phyloP scores from a whole-genome alignment of 2,113 vertebrate species.

The Emydocephalus ijimae region DNA sequence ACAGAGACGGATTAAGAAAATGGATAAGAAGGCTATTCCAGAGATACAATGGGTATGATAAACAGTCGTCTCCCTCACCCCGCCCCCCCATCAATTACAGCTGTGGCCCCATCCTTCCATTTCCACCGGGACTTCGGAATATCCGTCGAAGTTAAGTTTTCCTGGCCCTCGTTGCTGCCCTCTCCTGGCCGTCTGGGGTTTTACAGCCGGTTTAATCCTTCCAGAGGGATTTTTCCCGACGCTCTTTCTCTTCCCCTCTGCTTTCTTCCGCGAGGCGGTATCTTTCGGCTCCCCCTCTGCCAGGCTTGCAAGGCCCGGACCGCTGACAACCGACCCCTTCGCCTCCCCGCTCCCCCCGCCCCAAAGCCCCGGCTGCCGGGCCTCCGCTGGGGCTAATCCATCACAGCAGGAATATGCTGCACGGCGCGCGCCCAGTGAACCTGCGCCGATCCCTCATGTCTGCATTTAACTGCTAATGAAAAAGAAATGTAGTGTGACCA shows the following conservation, averaged over 20 bases:
- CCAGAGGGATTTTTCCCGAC: not conserved
- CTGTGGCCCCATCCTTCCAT: not conserved
- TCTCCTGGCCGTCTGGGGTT: not conserved
- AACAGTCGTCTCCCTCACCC: not conserved
- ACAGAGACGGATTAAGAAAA: not conserved
- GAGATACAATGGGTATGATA: not conserved
- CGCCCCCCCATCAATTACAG: too few species aligned
- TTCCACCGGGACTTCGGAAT: not conserved
- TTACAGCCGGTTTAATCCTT: not conserved
- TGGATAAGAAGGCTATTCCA: not conserved
- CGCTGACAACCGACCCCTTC: not conserved
- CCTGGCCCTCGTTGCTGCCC: not conserved
- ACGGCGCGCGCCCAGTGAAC: slow-evolving; percentile 64
- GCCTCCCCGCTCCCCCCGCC: too few species aligned
- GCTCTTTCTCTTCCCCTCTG: accelerated
- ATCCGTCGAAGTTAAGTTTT: not conserved
- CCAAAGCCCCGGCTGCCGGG: not conserved
- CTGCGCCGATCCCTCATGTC: slow-evolving; percentile 74
- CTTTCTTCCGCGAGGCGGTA: not conserved
- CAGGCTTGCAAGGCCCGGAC: not conserved
- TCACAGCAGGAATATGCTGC: slow-evolving; percentile 41
- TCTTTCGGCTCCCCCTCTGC: not conserved
- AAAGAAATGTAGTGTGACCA: slow-evolving; percentile 83
- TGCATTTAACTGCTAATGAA: slow-evolving; percentile 81
- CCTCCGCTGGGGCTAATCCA: slow-evolving; percentile 37